Conservation (phyloP, 2,113 vertebrate species). For the Pseudorectes ferrugineus region DNA sequence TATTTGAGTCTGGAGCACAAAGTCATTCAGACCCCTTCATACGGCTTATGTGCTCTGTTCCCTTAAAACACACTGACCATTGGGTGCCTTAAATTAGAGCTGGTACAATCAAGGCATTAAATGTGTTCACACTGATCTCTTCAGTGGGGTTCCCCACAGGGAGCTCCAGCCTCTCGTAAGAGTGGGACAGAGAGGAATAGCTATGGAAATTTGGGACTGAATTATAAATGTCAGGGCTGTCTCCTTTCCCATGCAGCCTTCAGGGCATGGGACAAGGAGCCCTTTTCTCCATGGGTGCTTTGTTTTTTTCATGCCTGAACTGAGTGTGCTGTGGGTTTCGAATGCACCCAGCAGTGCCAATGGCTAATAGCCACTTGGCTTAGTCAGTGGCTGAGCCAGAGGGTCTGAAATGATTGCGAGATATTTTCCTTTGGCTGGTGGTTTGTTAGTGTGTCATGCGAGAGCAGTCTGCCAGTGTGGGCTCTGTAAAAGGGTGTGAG, state of each 20-base stretch:
- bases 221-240: neutral
- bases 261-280: neutral
- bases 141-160: neutral
- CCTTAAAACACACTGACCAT: neutral
- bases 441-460: neutral
- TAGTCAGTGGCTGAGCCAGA: constrained; percentile 13
- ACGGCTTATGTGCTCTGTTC: neutral
- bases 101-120: neutral
- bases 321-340: neutral
- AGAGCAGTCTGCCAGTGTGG: neutral
- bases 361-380: constrained; percentile 61
- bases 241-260: neutral
- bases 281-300: neutral
- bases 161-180: neutral
- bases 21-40: neutral
- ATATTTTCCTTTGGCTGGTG: constrained; percentile 52
- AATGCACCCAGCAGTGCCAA: constrained; percentile 12
- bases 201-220: neutral
- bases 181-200: neutral
- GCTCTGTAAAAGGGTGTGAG: neutral
- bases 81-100: neutral
- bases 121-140: neutral
- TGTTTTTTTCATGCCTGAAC: neutral
- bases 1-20: neutral
- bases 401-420: constrained; percentile 39